Conservation (phyloP, 35 echinoderm and acorn worm genomes). For the Patiria miniata region DNA sequence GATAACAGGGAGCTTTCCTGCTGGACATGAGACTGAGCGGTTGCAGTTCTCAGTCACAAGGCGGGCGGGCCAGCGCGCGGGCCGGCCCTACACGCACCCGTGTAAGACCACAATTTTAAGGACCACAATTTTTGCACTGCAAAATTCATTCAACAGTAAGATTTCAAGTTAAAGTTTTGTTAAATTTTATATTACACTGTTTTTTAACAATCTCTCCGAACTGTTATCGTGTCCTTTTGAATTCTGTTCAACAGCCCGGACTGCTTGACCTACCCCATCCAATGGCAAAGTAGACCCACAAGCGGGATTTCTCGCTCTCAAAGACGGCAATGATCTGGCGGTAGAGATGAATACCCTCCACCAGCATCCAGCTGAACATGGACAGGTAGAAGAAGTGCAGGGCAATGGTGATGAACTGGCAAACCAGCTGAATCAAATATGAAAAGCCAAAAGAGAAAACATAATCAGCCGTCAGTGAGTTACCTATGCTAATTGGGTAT, state of each 20-base stretch:
- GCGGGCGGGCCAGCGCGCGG: no score
- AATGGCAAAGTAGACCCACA: constrained; percentile 64
- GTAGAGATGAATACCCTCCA: constrained; percentile 92
- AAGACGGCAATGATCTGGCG: constrained; percentile 84
- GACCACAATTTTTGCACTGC: not conserved
- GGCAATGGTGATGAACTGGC: constrained; percentile 48
- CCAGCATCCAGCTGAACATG: constrained; percentile 88
- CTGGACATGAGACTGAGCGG: no score
- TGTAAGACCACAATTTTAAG: no score
- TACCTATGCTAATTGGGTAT: not conserved
- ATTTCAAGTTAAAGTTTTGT: not conserved
- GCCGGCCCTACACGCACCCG: no score
- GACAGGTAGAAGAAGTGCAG: constrained; percentile 76
- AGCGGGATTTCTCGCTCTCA: constrained; percentile 62
- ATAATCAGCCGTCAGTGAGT: not conserved
- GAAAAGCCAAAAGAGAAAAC: not conserved
- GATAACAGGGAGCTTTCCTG: no score
- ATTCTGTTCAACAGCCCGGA: not conserved
- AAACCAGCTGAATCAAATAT: constrained; percentile 45
- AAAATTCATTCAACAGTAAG: not conserved
- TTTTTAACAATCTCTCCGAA: not conserved
- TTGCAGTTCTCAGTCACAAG: no score
- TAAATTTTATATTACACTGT: not conserved
- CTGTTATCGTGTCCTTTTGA: no score
- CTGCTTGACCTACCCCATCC: constrained; percentile 74